Conservation (phyloP, 1,140 invertebrate species). For the Drosophila pseudoananassae region DNA sequence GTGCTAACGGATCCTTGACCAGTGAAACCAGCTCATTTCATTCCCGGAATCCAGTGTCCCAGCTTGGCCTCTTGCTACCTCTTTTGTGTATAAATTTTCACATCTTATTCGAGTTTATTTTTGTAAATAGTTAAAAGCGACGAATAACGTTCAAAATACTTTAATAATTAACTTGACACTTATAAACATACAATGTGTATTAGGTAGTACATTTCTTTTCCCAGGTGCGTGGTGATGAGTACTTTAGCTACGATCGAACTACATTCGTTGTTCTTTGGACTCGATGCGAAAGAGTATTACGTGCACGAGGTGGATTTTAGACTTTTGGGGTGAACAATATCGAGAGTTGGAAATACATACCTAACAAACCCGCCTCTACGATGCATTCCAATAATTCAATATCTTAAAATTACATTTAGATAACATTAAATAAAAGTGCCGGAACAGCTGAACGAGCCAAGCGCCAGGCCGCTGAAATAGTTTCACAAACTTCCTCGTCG, state of each 20-base stretch:
- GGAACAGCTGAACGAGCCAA: constrained; percentile 43
- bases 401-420: constrained; percentile 52
- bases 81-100: constrained; percentile 12
- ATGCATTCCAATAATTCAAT: constrained; percentile 47
- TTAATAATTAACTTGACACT: constrained; percentile 52
- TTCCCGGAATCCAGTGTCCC: background rate
- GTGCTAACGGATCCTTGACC: constrained; percentile 25
- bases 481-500: constrained; percentile 44
- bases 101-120: background rate
- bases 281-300: background rate
- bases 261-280: constrained; percentile 7
- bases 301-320: constrained; percentile 3
- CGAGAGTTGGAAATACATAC: constrained; percentile 56
- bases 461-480: constrained; percentile 37
- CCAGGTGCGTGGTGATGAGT: background rate
- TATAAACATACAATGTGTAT: constrained; percentile 43
- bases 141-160: constrained; percentile 38
- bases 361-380: constrained; percentile 73
- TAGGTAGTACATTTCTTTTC: constrained; percentile 12
- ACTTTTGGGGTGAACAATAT: constrained; percentile 3
- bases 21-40: constrained; percentile 41
- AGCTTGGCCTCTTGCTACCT: background rate
- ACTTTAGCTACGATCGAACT: background rate
- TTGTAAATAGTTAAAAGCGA: constrained; percentile 21
- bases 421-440: constrained; percentile 43